Base-by-base conservation (phyloP, 1,140 invertebrate species). In the Ceratosolen fusciceps region DNA sequence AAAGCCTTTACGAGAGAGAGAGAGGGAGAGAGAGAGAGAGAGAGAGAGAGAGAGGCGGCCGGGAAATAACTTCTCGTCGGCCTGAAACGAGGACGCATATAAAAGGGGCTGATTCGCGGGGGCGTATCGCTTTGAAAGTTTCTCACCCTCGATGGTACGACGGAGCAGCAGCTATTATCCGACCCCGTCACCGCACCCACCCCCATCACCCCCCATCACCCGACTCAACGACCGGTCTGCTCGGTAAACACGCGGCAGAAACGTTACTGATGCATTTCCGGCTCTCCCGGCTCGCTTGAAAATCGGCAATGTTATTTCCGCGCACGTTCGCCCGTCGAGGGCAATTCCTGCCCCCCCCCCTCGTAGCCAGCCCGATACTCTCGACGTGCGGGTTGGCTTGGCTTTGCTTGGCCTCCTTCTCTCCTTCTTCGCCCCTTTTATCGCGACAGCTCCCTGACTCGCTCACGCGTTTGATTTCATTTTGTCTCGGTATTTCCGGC, bases 261-360 rank as follows among this genome's bases (percentile, higher is more conserved):
- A 68, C 77, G 71, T 79, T 74, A 56, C 70, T 58, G 77, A 73
- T 79, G 71, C 77, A 79, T 74, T 74, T 79, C 65, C 70, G 62
- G 16, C 47, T 52, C 47, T 49, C 31, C 39, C 47, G 60, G 43
- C n/a, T 62, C 68, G 70, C 77, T 79, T 47, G 56, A 79, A 73
- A 79, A 73, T 73, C 77, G 70, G 73, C 77, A 80, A 80, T 74
- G 78, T 80, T 80, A 80, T 80, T 80, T 80, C 78, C 78, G 78
- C 62, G 72, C 72, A 80, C 72, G 78, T 80, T 80, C 72, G 72
- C 78, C 60, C 70, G 77, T 78, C 29, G 75, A 60, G n/a, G 49
- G 68, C 76, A 52, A 78, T 78, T 60, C 67, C 68, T 29, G n/a
- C 26, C 2, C 43, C 29, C n/a, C 34, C 65, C 26, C 1, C 5